Evolutionary conservation across 2,113 vertebrate species (phyloP), one percentile per base, ranked within the genome.

Genomic region (Bagarius yarrelli): DNA sequence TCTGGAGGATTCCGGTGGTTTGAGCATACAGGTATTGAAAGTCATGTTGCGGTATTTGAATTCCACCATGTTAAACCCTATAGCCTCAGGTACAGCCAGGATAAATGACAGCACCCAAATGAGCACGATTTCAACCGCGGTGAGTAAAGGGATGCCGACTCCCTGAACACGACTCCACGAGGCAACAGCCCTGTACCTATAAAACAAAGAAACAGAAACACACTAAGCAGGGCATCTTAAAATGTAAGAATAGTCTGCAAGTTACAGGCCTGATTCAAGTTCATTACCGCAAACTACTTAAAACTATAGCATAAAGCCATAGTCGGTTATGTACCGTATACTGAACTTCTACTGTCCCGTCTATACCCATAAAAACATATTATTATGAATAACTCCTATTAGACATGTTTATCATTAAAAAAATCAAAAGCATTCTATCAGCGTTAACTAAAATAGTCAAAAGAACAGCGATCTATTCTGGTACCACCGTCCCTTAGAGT

Each of bases 111-210:
- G 89, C 83, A 96, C 89, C 98, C 98, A 99, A 69, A 99, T 96
- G 81, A 93, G 90, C 79, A 95, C 82, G 25, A 99, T 98, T 89
- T 99, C 96, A 36, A 98, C 91, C 78, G 97, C 94, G 1, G 98
- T 99, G 64, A 95, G 84, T 84, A 95, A 90, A 1, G 97, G 97
- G 81, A 99, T 94, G 76, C 97, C 98, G 34, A 97, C 98, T 13
- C 98, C 96, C 86, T 99, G 98, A 12, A 99, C 97, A 16, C 98
- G 94, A 87, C 95, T 99, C 97, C 97, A 99, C 6, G 98, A 99
- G 0, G 96, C 97, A 79, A 99, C 98, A 15, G 98, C 98, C 84
- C 96, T 92, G 79, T 99, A 99, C 90, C 98, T 99, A 90, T 30
- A 87, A 86, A 56, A 84, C 14, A 76, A 8, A 71, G 34, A 44